Evolutionary conservation across 2,113 vertebrate genomes (phyloP), one percentile per base, ranked within the genome.

Genomic region (Typhlomys cinereus): DNA sequence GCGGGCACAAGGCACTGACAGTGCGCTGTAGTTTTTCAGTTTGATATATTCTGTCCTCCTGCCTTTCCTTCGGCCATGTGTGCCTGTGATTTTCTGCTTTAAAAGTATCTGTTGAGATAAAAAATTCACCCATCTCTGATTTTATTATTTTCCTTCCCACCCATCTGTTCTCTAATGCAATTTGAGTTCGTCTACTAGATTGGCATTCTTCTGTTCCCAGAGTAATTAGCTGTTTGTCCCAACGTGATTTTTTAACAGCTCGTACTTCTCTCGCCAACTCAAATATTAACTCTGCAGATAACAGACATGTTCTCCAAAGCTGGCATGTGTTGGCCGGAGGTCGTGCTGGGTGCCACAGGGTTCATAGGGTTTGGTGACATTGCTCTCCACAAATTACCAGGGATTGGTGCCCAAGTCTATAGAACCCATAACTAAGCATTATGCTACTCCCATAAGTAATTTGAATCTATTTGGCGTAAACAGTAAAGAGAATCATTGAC

Each of bases 161-260:
- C n/a, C n/a, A n/a, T n/a, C 36, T 27, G 71, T 29, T 76, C n/a
- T 75, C 39, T 50, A 81, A 73, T 50, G 13, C 36, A 59, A 81
- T 81, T 81, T 52, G 46, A 84, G 84, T 66, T 69, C 61, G 39
- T 71, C 90, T 80, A 78, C 69, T 29, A 91, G 39, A 74, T 71
- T 70, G 20, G 12, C 31, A 66, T 74, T 91, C 84, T 91, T 83
- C 81, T 85, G 75, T 76, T 66, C 82, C 59, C 54, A 34, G 80
- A 89, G 64, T 57, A 93, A 87, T n/a, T 70, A 80, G 34, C 64
- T 92, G 41, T 88, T 94, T 91, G 34, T 74, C 34, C 80, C 46
- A 86, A 74, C 15, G 31, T 66, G 66, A 59, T 25, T 78, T 93
- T 88, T 88, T 85, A 94, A 54, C 62, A 85, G 23, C 50, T 89